phyloP scores from a whole-genome alignment of 1,140 invertebrate genomes.

The Calliphora vicina region DNA sequence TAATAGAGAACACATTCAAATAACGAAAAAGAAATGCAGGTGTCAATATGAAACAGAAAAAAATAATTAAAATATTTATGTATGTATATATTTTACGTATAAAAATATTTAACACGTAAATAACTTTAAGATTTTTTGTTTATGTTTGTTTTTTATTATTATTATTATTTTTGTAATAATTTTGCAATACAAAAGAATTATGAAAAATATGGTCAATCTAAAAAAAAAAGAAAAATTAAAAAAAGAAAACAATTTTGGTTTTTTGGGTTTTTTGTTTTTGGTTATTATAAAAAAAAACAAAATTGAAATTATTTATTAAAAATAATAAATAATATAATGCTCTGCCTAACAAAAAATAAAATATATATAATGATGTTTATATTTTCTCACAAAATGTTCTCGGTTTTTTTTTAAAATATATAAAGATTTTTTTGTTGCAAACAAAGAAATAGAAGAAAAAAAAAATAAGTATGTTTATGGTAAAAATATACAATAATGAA shows the following conservation, averaged over 20 bases:
- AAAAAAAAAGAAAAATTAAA: constrained; percentile 32
- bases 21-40: background rate
- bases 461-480: constrained; percentile 26
- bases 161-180: constrained; percentile 19
- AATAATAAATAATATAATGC: constrained; percentile 47
- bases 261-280: constrained; percentile 41
- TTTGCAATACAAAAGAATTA: background rate
- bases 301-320: constrained; percentile 53
- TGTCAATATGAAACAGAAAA: too few relatives aligned
- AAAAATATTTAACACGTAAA: constrained; percentile 40
- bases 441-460: background rate
- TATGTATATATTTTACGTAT: constrained; percentile 10
- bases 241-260: constrained; percentile 36
- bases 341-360: constrained; percentile 41
- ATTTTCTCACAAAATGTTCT: constrained; percentile 34
- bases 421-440: constrained; percentile 26
- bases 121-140: background rate
- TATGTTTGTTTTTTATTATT: background rate
- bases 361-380: constrained; percentile 34
- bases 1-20: background rate
- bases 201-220: background rate
- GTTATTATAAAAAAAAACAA: constrained; percentile 52
- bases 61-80: too few relatives aligned
- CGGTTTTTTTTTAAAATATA: constrained; percentile 23
- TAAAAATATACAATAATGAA: constrained; percentile 28